Evolutionary conservation across 2,888 invertebrate species (phyloP).

Genomic region (Conus canariensis): DNA sequence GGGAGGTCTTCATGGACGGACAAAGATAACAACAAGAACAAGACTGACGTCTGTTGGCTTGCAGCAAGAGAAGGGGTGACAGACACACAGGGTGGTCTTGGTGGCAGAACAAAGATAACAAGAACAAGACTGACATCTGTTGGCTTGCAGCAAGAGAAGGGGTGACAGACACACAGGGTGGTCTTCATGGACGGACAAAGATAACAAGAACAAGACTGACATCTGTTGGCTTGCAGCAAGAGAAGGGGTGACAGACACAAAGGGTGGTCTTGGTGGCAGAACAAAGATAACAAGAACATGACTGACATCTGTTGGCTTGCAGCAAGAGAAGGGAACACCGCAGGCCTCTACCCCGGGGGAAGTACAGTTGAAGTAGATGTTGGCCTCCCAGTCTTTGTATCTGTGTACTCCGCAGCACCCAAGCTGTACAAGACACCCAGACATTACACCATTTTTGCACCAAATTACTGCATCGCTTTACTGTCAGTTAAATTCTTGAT

Average conservation of each 20-base stretch:
- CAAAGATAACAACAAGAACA: not conserved
- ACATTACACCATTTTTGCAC: no score
- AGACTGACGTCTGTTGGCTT: not conserved
- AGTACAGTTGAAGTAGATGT: conserved; percentile 98
- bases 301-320: conserved; percentile 81
- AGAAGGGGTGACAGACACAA: conserved; percentile 86
- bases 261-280: no score
- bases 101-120: not conserved
- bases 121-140: not conserved
- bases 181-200: no score
- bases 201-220: no score
- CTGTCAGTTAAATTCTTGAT: no score
- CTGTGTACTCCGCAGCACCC: conserved; percentile 98
- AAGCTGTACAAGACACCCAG: conserved; percentile 81
- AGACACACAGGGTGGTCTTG: no score
- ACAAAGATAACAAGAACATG: not conserved
- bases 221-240: conserved; percentile 87
- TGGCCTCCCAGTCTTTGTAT: conserved; percentile 98
- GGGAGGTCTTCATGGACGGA: no score
- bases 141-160: not conserved
- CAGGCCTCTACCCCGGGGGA: conserved; percentile 95
- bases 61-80: no score
- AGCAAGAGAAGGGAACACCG: conserved; percentile 99
- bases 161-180: not conserved
- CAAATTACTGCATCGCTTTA: no score